Conservation (phyloP, 2,888 invertebrate genomes). For the Brachyptera putata region DNA sequence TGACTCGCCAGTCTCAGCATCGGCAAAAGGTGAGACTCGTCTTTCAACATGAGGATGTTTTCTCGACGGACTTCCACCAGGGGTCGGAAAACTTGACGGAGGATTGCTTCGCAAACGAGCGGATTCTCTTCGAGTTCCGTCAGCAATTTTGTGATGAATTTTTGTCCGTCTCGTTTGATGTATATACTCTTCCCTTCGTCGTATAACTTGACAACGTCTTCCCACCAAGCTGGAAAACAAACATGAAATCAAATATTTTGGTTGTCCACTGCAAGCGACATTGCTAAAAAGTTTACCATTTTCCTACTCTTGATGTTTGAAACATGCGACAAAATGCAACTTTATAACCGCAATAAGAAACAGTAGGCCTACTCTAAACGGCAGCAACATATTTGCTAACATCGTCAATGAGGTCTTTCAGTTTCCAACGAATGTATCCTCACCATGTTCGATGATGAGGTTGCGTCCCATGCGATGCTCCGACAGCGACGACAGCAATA, state of each 20-base stretch:
- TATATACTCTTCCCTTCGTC: conserved; percentile 67
- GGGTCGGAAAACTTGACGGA: conserved; percentile 55
- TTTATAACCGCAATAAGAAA: too few species aligned
- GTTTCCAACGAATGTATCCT: too few species aligned
- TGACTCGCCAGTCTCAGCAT: conserved; percentile 46
- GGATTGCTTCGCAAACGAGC: conserved; percentile 52
- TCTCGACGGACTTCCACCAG: conserved; percentile 41
- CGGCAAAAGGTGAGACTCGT: conserved; percentile 38
- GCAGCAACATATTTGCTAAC: too few species aligned
- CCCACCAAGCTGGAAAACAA: conserved; percentile 58
- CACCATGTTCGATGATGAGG: conserved; percentile 52
- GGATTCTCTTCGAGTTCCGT: conserved; percentile 53
- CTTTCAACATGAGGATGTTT: not conserved
- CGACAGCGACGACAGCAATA: conserved; percentile 56
- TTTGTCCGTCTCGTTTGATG: conserved; percentile 61
- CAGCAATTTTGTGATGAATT: conserved; percentile 56
- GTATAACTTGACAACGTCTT: conserved; percentile 57
- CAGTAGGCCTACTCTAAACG: too few species aligned
- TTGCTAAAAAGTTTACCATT: too few species aligned
- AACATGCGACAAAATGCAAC: too few species aligned
- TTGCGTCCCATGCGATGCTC: conserved; percentile 59
- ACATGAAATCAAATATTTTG: not conserved
- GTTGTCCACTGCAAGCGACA: too few species aligned
- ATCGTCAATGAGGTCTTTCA: too few species aligned
- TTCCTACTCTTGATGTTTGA: too few species aligned